A percentile compares a stretch with the other conserved stretches of the same genome.
These are phyloP conservation scores for Alca torda DNA, from an alignment of 2,797 vertebrate genomes.

Conservation along the genomic window DNA sequence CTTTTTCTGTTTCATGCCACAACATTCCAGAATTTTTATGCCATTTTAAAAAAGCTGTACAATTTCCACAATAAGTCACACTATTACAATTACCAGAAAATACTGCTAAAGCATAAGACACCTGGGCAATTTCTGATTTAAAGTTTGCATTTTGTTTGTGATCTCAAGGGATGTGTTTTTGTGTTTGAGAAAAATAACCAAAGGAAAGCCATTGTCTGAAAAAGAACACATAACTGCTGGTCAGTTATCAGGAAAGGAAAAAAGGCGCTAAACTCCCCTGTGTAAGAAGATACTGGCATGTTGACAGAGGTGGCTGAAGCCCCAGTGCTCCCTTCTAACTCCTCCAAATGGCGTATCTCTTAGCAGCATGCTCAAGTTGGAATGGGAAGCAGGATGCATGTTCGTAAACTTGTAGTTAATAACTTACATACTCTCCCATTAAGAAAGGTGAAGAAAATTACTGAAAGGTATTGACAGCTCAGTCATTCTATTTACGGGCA, in stretches of 20 bases:
- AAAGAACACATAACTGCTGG: not conserved
- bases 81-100: slow-evolving; percentile 69
- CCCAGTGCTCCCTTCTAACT: not conserved
- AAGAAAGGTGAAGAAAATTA: not conserved
- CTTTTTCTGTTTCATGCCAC: slow-evolving; percentile 56
- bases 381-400: not conserved
- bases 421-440: not conserved
- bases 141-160: slow-evolving; percentile 58
- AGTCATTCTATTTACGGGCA: not conserved
- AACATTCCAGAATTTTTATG: slow-evolving; percentile 69
- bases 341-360: not conserved
- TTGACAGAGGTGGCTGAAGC: not conserved
- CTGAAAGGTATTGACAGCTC: not conserved
- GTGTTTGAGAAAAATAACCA: slow-evolving; percentile 8
- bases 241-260: not conserved
- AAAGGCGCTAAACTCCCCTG: not conserved
- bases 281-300: not conserved
- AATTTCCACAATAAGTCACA: slow-evolving; percentile 67
- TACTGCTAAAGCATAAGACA: slow-evolving; percentile 57
- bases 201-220: slow-evolving; percentile 49
- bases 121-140: slow-evolving; percentile 59
- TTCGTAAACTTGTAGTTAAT: not conserved
- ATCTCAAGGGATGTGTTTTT: slow-evolving; percentile 41
- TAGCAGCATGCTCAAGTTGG: not conserved
- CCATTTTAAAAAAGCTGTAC: slow-evolving; percentile 56